phyloP scores from a whole-genome alignment of 2,797 vertebrate species.

The Diplodus puntazzo region DNA sequence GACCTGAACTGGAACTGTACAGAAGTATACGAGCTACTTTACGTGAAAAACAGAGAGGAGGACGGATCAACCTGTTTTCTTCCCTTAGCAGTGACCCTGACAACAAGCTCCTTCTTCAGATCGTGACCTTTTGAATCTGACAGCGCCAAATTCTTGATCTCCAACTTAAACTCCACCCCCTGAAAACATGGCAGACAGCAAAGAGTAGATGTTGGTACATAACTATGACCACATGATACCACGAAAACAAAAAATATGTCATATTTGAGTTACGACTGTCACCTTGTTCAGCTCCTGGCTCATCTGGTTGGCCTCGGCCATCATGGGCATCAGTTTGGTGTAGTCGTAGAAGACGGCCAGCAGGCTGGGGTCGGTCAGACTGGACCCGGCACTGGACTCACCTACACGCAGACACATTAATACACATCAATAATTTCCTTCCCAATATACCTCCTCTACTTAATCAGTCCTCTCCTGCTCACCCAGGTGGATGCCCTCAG shows the following conservation, averaged over 20 bases:
- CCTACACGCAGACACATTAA: conserved; percentile 73
- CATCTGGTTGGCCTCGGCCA: conserved; percentile 93
- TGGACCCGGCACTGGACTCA: conserved; percentile 60
- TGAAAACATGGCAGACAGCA: conserved; percentile 55
- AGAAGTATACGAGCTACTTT: neutral
- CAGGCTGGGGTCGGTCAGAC: conserved; percentile 86
- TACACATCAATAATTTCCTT: neutral
- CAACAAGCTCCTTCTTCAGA: conserved; percentile 88
- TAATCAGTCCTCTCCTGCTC: neutral
- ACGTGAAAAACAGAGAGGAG: neutral
- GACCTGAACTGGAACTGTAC: neutral
- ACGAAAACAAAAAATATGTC: no score
- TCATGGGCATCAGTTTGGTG: conserved; percentile 90
- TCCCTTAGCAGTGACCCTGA: conserved; percentile 84
- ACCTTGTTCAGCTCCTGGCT: conserved; percentile 91
- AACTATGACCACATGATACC: neutral
- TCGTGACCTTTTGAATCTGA: conserved; percentile 91
- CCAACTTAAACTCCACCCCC: conserved; percentile 89
- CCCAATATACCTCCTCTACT: neutral
- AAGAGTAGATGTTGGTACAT: neutral
- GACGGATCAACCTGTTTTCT: conserved; percentile 82
- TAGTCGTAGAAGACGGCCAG: conserved; percentile 92
- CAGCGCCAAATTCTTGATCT: conserved; percentile 92
- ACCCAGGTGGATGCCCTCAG: conserved; percentile 88
- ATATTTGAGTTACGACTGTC: neutral